Base-by-base conservation (phyloP, 1,140 invertebrate genomes). In the Arion vulgaris region DNA sequence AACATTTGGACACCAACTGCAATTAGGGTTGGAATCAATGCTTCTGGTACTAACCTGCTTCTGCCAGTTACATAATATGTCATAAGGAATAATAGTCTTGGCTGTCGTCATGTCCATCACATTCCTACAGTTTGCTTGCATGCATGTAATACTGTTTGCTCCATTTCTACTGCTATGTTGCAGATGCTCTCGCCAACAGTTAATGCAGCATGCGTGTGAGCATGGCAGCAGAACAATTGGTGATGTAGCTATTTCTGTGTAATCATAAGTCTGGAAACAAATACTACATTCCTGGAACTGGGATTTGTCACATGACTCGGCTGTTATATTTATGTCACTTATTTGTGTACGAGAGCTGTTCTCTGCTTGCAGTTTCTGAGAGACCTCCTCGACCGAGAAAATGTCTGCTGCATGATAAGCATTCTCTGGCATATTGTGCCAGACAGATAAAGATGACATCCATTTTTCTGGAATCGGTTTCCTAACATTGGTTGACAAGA, bases 1-100 rank as follows among this genome's bases (percentile, higher is more conserved):
- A 57, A 36, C 57, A 15, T 66, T 28, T 7, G 76, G 76, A 49
- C 76, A 78, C 76, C 76, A 78, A 23, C 45, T 68, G 32, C 53
- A 66, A 19, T 38, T n/a, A 23, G 17, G 76, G 28, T 36, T 78
- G 5, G 57, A 57, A 23, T 78, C 34, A 68, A 78, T 38, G 19
- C 13, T 28, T 15, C 57, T 62, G 28, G 66, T 36, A 13, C 32
- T 57, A 17, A 39, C 26, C 57, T 68, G 76, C 7, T 5, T 45
- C 34, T 57, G 57, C 76, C 76, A 78, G 2, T n/a, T 62, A 1
- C 5, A 7, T 34, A 78, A n/a, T 28, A 78, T 4, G 1, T 17
- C 17, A 15, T 34, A 38, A 0, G 76, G 76, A 4, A 41, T 17
- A 38, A 57, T 36, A 15, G 76, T 38, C 1, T 1, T 1, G 17